A percentile compares a stretch with the other conserved stretches of the same genome.
Conservation (phyloP, 1,140 invertebrate species). For the Trichonephila clavipes region DNA sequence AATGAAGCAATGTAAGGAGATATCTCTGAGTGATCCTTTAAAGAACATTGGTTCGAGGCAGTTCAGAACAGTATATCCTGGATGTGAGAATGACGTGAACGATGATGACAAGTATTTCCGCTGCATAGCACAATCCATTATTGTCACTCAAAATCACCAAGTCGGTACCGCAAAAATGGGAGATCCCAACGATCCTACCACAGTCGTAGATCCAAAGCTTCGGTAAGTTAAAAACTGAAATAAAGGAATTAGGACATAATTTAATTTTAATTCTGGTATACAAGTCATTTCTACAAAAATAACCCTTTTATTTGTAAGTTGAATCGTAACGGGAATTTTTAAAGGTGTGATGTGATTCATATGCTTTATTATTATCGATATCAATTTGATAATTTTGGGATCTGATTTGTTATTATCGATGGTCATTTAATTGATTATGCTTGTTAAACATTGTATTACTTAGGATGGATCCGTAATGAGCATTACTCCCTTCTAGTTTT, state of each 20-base stretch:
- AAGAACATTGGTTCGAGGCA: neutral
- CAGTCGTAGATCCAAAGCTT: slow-evolving; percentile 90
- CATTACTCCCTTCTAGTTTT: too few relatives aligned
- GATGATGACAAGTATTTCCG: slow-evolving; percentile 90
- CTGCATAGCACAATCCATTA: slow-evolving; percentile 90
- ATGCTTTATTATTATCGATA: too few relatives aligned
- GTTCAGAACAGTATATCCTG: slow-evolving; percentile 83
- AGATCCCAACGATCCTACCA: slow-evolving; percentile 86
- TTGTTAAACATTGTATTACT: too few relatives aligned
- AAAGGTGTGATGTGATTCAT: too few relatives aligned
- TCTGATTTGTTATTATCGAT: too few relatives aligned
- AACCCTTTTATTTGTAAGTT: too few relatives aligned
- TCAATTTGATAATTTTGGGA: too few relatives aligned
- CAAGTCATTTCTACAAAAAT: too few relatives aligned
- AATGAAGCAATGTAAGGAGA: neutral
- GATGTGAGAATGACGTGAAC: neutral
- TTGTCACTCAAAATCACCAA: slow-evolving; percentile 89
- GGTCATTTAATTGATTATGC: too few relatives aligned
- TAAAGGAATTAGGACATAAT: neutral
- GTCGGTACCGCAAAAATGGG: slow-evolving; percentile 89
- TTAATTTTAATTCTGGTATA: too few relatives aligned
- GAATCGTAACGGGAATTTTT: too few relatives aligned
- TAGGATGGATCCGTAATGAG: too few relatives aligned
- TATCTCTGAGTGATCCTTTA: neutral
- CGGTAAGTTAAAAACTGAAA: neutral